Base-by-base conservation (phyloP, 2,113 vertebrate species). In the Saguinus midas region DNA sequence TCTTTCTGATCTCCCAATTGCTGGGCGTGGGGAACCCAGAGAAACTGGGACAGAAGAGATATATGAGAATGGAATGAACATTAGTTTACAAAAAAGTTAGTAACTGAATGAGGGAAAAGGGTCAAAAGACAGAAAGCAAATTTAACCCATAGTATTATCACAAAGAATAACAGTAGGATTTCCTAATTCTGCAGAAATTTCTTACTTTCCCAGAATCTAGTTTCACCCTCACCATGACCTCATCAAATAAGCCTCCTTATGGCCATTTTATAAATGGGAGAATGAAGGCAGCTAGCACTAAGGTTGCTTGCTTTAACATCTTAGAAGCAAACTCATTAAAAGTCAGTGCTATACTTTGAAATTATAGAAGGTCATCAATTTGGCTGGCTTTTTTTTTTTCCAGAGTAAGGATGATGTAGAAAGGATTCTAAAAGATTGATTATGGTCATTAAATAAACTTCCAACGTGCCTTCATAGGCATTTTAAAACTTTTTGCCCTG, bases 11-110 rank as follows among this genome's bases (percentile, higher is more conserved):
- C 90, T 97, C 29, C 83, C 87, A 98, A 97, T 94, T 97, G 97
- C 91, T 97, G 95, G 95, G 87, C 0, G 94, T 97, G 96, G 97
- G 97, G 98, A 97, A 90, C 91, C 94, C 92, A 96, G 82, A 98
- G 96, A 96, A 97, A 79, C 0, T 12, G 97, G 66, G 94, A 98
- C 98, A 98, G 98, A 98, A 98, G 97, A 98, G 98, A 98, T 98
- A 98, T 94, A 55, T 92, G 93, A 97, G 57, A 95, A 93, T 85
- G 97, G 98, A 96, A 97, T 70, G 0, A 98, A 94, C 96, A 96
- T 83, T 86, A 94, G 96, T 97, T 97, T 97, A 98, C 90, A 97
- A 98, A 98, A 94, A 93, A 96, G 91, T 97, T 98, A 98, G 97
- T 98, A 98, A 96, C 64, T 90, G 37, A 68, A 57, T 70, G 37